phyloP scores from a whole-genome alignment of 2,888 invertebrate species.

The Adelognathus sp. region DNA sequence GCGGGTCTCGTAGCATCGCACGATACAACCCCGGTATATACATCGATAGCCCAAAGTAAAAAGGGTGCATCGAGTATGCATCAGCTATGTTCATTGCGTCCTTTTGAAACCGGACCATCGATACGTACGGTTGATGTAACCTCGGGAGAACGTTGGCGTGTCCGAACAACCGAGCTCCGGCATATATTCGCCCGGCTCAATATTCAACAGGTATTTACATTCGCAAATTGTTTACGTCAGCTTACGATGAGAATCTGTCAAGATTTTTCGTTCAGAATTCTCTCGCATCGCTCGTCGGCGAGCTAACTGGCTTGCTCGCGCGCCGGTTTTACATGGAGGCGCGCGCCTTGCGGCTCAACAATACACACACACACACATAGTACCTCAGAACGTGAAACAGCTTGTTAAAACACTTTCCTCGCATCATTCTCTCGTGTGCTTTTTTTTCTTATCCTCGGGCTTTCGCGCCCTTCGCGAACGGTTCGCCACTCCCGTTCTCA shows the following conservation, averaged over 20 bases:
- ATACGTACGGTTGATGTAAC: too few relatives aligned
- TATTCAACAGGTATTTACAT: conserved; percentile 80
- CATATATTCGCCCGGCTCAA: conserved; percentile 66
- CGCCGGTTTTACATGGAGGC: conserved; percentile 20
- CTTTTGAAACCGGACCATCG: too few relatives aligned
- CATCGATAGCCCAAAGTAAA: too few relatives aligned
- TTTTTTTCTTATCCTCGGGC: conserved; percentile 44
- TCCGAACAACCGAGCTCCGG: neutral
- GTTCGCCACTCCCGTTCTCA: conserved; percentile 49
- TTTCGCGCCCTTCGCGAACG: conserved; percentile 52
- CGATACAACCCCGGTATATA: neutral
- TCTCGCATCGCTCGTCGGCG: conserved; percentile 42
- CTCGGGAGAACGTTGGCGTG: conserved; percentile 9
- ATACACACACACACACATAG: conserved; percentile 14
- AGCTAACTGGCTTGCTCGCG: conserved; percentile 58
- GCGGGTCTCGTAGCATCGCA: conserved; percentile 23
- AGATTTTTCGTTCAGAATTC: conserved; percentile 72
- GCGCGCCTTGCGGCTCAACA: conserved; percentile 48
- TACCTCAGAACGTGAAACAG: neutral
- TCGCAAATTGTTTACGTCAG: conserved; percentile 80
- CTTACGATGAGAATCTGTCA: conserved; percentile 78
- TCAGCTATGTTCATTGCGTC: too few relatives aligned
- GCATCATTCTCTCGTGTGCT: conserved; percentile 6
- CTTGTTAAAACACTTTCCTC: conserved; percentile 3
- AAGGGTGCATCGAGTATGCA: too few relatives aligned